Evolutionary conservation across 2,888 invertebrate species (phyloP), one percentile per base, ranked within the genome.

Genomic region (Microctonus hyperodae): DNA sequence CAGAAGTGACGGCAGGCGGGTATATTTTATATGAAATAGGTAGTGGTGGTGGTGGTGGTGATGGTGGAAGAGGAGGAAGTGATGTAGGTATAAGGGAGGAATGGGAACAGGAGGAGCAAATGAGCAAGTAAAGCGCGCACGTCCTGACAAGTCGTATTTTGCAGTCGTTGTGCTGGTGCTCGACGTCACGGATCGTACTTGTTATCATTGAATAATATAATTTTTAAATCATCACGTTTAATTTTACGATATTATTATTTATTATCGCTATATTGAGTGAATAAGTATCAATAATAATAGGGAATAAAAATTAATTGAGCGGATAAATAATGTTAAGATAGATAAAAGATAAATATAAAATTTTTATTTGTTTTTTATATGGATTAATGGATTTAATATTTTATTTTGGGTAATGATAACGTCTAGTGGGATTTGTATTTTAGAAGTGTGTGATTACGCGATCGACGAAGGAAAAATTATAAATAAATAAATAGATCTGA

Each of bases 151-250:
- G 23, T 44, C 31, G 59, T 23, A 51, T 48, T 65, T 28, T 25
- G 50, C 61, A 69, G 69, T 69, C 63, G 59, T 53, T 37, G 57
- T 55, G 56, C 37, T 65, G 60, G 69, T 69, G 65, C 64, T 64
- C 57, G 35, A 65, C 67, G 50, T 28, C 37, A n/a, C 63, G 50
- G 64, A 59, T 58, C 61, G 51, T 6, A 16, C n/a, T 40, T 31
- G n/a, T 20, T n/a, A n/a, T n/a, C n/a, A n/a, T n/a, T n/a, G n/a
- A n/a, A n/a, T n/a, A n/a, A n/a, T n/a, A n/a, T n/a, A n/a, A n/a
- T n/a, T n/a, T n/a, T n/a, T n/a, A n/a, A n/a, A n/a, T n/a, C n/a
- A n/a, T n/a, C n/a, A n/a, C n/a, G n/a, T n/a, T n/a, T n/a, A n/a
- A n/a, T n/a, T n/a, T n/a, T n/a, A n/a, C n/a, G n/a, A n/a, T n/a